Base-by-base conservation (phyloP, 2,888 invertebrate species). In the Poecilus cupreus region DNA sequence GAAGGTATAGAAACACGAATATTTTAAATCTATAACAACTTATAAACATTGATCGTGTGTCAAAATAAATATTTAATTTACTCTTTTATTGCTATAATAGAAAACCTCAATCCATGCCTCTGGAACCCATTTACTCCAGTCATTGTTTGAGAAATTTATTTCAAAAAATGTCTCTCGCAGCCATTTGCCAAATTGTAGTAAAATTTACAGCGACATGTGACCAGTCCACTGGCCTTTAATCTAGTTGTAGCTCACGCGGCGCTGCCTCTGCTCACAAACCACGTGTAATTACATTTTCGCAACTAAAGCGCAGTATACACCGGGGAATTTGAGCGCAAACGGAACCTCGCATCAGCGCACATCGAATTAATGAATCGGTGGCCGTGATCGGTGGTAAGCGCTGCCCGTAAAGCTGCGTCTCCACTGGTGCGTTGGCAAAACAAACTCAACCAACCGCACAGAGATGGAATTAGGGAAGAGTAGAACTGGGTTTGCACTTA, bases 391-490 rank as follows among this genome's bases (percentile, higher is more conserved):
- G 4, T 60, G 24, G n/a, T n/a, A n/a, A n/a, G n/a, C 18, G 18
- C 51, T 18, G 51, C n/a, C 2, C 22, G 60, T 78, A 43, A 60
- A 64, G 46, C 22, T 39, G 13, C 20, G 37, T 37, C 46, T 78
- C 11, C 64, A 78, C 24, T 78, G n/a, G 13, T 16, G 22, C 20
- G 8, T 74, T 11, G 22, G 6, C 11, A 18, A 22, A 22, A 20
- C 8, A 20, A 11, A 20, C 6, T 51, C 20, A 74, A 5, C 90
- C 85, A 88, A 87, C 46, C 46, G 72, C 37, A n/a, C 18, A 46
- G 11, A 5, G 16, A 43, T 74, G 20, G 20, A 11, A 43, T 13
- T 13, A 43, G 43, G 1, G 43, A 43, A n/a, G 10, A n/a, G 10
- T 8, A 39, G 2, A 39, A 5, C 26, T 2, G 5, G 5, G 5